phyloP scores from a whole-genome alignment of 2,888 invertebrate genomes.

The Heteromyza rotundicornis region DNA sequence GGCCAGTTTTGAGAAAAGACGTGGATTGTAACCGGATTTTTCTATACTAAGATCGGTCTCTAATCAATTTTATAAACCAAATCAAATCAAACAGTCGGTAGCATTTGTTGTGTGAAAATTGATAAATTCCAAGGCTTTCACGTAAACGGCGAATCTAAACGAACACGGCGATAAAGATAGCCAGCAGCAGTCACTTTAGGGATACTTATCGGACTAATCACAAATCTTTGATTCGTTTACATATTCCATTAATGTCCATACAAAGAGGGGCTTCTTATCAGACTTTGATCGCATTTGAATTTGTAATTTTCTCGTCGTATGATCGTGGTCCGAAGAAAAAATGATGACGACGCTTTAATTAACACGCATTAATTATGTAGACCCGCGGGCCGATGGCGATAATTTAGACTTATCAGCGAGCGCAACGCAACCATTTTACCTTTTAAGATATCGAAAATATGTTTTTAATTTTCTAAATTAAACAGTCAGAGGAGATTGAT shows the following conservation, averaged over 20 bases:
- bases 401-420: background rate
- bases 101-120: background rate
- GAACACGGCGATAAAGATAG: background rate
- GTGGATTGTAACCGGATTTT: too few species aligned
- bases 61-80: too few species aligned
- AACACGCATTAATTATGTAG: constrained; percentile 53
- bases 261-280: too few species aligned
- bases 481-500: background rate
- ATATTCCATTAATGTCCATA: background rate
- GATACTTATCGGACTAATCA: background rate
- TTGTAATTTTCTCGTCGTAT: background rate
- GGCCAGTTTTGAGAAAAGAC: too few species aligned
- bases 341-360: constrained; percentile 38
- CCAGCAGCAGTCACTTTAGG: background rate
- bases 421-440: background rate
- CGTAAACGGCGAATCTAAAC: background rate
- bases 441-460: background rate
- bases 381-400: constrained; percentile 30
- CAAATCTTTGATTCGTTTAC: too few species aligned
- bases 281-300: constrained; percentile 11
- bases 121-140: background rate
- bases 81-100: background rate
- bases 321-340: constrained; percentile 34
- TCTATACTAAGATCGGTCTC: too few species aligned
- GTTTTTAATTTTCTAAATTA: background rate